These are phyloP conservation scores for Neodiprion fabricii DNA, from an alignment of 1,140 invertebrate genomes.

Conservation along the genomic window DNA sequence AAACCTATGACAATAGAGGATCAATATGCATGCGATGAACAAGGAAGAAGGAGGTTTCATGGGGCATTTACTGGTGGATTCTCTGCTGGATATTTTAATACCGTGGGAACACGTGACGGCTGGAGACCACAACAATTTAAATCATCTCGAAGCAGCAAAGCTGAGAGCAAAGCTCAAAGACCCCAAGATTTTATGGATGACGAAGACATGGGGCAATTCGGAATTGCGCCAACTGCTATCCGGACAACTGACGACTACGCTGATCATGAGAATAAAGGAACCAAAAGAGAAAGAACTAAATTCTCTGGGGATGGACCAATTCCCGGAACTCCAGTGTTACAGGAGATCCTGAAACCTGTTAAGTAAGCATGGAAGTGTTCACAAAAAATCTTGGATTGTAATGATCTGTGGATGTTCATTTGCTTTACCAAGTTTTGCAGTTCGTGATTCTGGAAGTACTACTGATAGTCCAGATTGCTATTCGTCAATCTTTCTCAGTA, in stretches of 20 bases:
- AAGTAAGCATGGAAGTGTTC: slow-evolving; percentile 59
- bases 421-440: background rate
- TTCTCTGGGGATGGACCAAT: slow-evolving; percentile 72
- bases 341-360: slow-evolving; percentile 79
- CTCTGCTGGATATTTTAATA: slow-evolving; percentile 97
- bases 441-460: no score
- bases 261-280: slow-evolving; percentile 58
- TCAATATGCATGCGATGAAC: slow-evolving; percentile 88
- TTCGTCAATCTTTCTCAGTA: background rate
- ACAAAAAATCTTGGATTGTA: background rate
- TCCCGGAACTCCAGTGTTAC: slow-evolving; percentile 80
- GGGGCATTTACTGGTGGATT: slow-evolving; percentile 99
- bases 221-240: slow-evolving; percentile 89
- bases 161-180: slow-evolving; percentile 62
- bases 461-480: background rate
- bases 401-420: background rate
- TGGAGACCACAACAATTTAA: slow-evolving; percentile 93
- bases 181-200: slow-evolving; percentile 99
- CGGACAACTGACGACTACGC: slow-evolving; percentile 80
- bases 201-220: slow-evolving; percentile 94
- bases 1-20: slow-evolving; percentile 86
- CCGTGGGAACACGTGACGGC: slow-evolving; percentile 94
- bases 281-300: slow-evolving; percentile 57
- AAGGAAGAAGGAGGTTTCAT: slow-evolving; percentile 93
- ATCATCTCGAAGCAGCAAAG: slow-evolving; percentile 81